These are phyloP conservation scores for Yponomeuta sedellus DNA, from an alignment of 2,888 invertebrate species.

Conservation along the genomic window DNA sequence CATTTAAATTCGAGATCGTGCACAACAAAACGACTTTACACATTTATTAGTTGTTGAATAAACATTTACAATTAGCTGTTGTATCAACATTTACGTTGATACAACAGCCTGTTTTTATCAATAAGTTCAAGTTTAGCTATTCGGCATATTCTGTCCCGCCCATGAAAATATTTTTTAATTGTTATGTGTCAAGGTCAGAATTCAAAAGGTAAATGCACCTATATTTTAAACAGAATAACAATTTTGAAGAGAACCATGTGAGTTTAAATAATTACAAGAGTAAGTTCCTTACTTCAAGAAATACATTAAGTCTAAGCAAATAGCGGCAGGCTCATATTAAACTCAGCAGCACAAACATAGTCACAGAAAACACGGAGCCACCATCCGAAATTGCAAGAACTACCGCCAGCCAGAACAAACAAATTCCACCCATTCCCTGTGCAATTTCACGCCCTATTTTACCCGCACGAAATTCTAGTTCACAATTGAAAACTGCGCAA, in stretches of 20 bases:
- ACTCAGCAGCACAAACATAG: background rate
- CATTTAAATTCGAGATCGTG: background rate
- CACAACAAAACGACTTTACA: no score
- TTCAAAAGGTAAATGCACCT: no score
- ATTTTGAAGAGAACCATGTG: no score
- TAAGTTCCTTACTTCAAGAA: background rate
- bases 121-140: no score
- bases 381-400: conserved; percentile 17
- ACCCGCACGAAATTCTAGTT: conserved; percentile 54
- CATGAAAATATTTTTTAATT: no score
- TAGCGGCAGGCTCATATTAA: background rate
- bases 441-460: conserved; percentile 73
- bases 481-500: conserved; percentile 59
- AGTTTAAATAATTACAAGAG: background rate
- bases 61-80: no score
- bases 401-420: conserved; percentile 38
- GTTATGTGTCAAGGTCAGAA: no score
- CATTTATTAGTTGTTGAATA: no score
- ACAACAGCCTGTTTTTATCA: no score
- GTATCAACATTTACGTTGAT: no score
- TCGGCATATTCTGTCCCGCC: no score
- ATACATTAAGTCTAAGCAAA: background rate
- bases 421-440: conserved; percentile 61
- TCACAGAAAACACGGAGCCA: conserved; percentile 9
- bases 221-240: no score